Evolutionary conservation across 2,797 vertebrate genomes (phyloP), one percentile per base, ranked within the genome.

Genomic region (Picus viridis): DNA sequence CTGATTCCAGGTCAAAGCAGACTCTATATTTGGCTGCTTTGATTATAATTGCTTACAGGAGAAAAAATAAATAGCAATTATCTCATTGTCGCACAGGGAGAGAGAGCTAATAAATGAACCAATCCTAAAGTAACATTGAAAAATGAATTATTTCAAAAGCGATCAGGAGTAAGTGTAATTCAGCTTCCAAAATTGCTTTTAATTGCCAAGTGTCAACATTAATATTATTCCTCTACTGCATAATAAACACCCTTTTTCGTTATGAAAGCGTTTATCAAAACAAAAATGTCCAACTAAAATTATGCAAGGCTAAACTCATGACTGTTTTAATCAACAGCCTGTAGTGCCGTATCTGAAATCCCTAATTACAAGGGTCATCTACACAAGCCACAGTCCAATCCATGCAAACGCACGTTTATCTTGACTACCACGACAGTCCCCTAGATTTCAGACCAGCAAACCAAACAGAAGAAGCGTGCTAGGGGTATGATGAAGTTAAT

Each of bases 21-120:
- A 70, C 36, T 81, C 91, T 91, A 17, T 91, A 91, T 94, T 91
- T 77, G 59, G 57, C 65, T 82, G 65, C 87, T 91, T 90, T 89
- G 92, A 93, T 96, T 93, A 62, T 86, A 95, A 95, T 85, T 92
- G 89, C 92, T 92, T 62, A 90, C 36, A 78, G 45, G 67, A 93
- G 77, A 90, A 92, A 95, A 94, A 95, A 91, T 86, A 96, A 92
- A 94, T 73, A 92, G 89, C 94, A 95, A 96, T 96, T 96, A 96
- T 92, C 91, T 95, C 90, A 91, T 82, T 92, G 93, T 95, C 78
- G 62, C 68, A 88, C 29, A 74, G 79, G 71, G 68, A 89, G 82
- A 91, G 91, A 90, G 74, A 69, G 18, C 20, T 92, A 91, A 96
- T 77, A 94, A 95, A 77, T 86, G 71, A 95, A 88, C 54, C 77